These are phyloP conservation scores for Aphyosemion australe DNA, from an alignment of 2,113 vertebrate genomes.

Conservation along the genomic window DNA sequence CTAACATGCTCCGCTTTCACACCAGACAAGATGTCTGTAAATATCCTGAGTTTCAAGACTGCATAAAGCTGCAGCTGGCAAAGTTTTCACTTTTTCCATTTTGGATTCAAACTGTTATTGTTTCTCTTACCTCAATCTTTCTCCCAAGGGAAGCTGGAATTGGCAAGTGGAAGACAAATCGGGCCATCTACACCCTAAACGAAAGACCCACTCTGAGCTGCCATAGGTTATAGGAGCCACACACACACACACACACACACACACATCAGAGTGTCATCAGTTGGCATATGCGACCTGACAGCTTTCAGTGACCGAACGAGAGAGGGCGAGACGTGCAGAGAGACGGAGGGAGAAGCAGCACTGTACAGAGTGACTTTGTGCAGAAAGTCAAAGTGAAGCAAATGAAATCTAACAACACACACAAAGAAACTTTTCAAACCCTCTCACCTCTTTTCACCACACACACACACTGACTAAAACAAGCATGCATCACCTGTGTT, in stretches of 20 bases:
- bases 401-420: constrained; percentile 27
- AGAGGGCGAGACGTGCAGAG: constrained; percentile 20
- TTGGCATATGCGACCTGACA: constrained; percentile 57
- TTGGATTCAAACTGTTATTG: not conserved
- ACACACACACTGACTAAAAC: constrained; percentile 6
- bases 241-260: constrained; percentile 15
- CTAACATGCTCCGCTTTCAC: not conserved
- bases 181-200: constrained; percentile 43
- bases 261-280: constrained; percentile 42
- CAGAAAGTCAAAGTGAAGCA: constrained; percentile 38
- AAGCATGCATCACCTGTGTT: not conserved
- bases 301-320: constrained; percentile 72
- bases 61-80: not conserved
- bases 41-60: not conserved
- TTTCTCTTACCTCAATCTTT: constrained; percentile 1
- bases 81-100: constrained; percentile 6
- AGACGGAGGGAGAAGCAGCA: constrained; percentile 28
- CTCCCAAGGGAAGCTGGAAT: constrained; percentile 37
- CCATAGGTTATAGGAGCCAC: constrained; percentile 40
- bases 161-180: constrained; percentile 71
- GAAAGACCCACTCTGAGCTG: constrained; percentile 37
- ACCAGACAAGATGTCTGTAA: constrained; percentile 5
- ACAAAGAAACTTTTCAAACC: constrained; percentile 36
- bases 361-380: constrained; percentile 39
- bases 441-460: constrained; percentile 13